Evolutionary conservation across 2,888 invertebrate genomes (phyloP), one percentile per base, ranked within the genome.

Genomic region (Chirona hameri): DNA sequence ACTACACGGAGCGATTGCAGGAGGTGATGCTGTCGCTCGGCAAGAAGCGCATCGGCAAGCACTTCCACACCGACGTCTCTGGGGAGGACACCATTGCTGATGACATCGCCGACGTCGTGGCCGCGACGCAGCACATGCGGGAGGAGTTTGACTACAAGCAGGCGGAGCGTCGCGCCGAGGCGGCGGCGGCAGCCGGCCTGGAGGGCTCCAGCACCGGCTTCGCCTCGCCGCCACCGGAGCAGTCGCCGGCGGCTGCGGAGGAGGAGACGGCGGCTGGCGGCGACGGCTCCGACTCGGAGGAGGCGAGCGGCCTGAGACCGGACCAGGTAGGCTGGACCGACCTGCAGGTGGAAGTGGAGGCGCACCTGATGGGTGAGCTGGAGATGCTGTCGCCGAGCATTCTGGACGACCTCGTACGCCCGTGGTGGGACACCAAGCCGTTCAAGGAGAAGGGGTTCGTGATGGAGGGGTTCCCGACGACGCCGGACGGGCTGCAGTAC

Each of bases 401-500:
- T 27, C 86, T 91, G 85, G 88, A 89, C 83, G 88, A 88, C 85
- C 85, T 91, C 60, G 85, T 91, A 55, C 87, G 87, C 48, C 88
- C 87, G 55, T 87, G 90, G 52, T 92, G 91, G 92, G 90, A 90
- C 86, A 86, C 89, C 81, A 87, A 89, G 81, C 91, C 91, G 0
- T 90, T 88, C 86, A 87, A 87, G 31, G 86, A 86, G 9, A 88
- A 87, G 29, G 92, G 92, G 10, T 89, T 92, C 86, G 88, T 92
- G 72, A 86, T 93, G 69, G 91, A 92, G 86, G 91, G 91, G 82
- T 92, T 91, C 88, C 93, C 93, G 15, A 90, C 89, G 86, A 87
- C 90, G 83, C 87, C 89, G 12, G 87, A 88, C 81, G 92, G 92
- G 86, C 86, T 91, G 5, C 89, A 91, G 84, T 88, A 89, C 69